phyloP scores from a whole-genome alignment of 37 sponge, comb jelly and placozoan species.

The Halichondria panicea region DNA sequence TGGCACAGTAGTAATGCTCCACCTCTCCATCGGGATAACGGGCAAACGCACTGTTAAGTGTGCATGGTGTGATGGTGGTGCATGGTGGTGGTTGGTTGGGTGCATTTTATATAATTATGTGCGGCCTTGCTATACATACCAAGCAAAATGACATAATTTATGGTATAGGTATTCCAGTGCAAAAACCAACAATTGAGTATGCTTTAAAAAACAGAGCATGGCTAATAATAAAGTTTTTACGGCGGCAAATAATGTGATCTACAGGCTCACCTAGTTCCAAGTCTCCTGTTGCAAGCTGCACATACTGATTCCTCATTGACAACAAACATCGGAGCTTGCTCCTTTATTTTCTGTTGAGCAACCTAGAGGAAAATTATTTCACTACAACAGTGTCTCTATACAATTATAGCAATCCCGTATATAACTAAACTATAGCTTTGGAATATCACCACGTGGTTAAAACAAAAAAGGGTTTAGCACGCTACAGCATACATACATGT shows the following conservation, averaged over 20 bases:
- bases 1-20: conserved; percentile 72
- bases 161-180: too few species aligned
- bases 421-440: too few species aligned
- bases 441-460: too few species aligned
- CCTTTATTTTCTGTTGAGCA: conserved; percentile 43
- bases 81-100: too few species aligned
- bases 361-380: conserved; percentile 21
- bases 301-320: conserved; percentile 61
- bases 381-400: neutral
- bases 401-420: neutral
- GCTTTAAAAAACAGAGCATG: too few species aligned
- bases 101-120: too few species aligned
- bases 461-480: too few species aligned
- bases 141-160: too few species aligned
- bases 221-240: neutral
- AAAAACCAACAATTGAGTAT: too few species aligned
- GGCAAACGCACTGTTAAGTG: conserved; percentile 72
- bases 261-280: conserved; percentile 60
- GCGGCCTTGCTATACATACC: too few species aligned
- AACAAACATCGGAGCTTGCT: conserved; percentile 28
- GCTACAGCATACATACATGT: too few species aligned
- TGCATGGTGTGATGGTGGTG: neutral
- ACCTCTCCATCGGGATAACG: conserved; percentile 64
- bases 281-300: conserved; percentile 58
- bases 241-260: neutral